phyloP scores from a whole-genome alignment of 2,888 invertebrate species.

The Ferdinandea cuprea region DNA sequence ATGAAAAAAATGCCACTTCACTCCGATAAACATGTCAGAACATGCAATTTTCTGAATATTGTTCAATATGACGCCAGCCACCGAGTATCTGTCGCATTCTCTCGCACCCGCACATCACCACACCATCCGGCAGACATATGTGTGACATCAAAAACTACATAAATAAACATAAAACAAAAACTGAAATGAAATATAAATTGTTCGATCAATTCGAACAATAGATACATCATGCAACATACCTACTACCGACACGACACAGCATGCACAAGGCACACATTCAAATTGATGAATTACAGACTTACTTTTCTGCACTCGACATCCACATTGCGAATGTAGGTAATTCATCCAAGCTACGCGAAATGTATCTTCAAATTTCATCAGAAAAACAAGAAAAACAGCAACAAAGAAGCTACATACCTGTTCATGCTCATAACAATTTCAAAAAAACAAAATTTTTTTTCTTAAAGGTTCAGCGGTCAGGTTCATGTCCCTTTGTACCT shows the following conservation, averaged over 20 bases:
- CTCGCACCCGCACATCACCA: slow-evolving; percentile 20
- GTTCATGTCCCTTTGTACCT: slow-evolving; percentile 40
- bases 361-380: not conserved
- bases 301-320: slow-evolving; percentile 1
- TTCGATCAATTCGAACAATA: slow-evolving; percentile 52
- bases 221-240: slow-evolving; percentile 26
- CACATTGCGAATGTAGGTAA: slow-evolving; percentile 9
- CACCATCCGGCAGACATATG: slow-evolving; percentile 23
- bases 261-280: not conserved
- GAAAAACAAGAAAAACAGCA: too few species aligned
- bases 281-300: slow-evolving; percentile 20
- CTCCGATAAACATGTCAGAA: slow-evolving; percentile 47
- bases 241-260: not conserved
- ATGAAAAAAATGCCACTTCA: slow-evolving; percentile 18
- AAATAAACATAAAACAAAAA: slow-evolving; percentile 15
- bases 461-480: slow-evolving; percentile 59
- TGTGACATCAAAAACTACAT: slow-evolving; percentile 32
- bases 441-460: slow-evolving; percentile 50
- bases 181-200: slow-evolving; percentile 28
- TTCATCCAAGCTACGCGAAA: not conserved
- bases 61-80: slow-evolving; percentile 32
- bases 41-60: slow-evolving; percentile 29
- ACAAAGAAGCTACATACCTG: slow-evolving; percentile 1
- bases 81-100: not conserved
- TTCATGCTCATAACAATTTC: not conserved